Evolutionary conservation across 64 coral and sea anemone species (phyloP).

Genomic region (Exaiptasia diaphana): DNA sequence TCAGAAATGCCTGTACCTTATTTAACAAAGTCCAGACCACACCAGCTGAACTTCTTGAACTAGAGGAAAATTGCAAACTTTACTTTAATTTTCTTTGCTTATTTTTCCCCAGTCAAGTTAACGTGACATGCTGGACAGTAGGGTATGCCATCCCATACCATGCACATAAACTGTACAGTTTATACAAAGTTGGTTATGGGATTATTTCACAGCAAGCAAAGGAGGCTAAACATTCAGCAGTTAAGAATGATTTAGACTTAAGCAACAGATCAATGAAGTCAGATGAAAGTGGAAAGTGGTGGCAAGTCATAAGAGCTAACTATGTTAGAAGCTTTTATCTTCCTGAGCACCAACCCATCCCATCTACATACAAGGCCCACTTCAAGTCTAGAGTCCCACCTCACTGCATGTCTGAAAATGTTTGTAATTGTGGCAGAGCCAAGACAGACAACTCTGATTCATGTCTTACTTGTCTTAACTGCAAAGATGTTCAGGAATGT

Average conservation of each 20-base stretch:
- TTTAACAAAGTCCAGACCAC: too few species aligned
- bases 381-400: constrained; percentile 13
- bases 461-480: constrained; percentile 13
- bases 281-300: neutral
- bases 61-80: constrained; percentile 31
- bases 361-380: constrained; percentile 9
- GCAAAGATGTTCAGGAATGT: neutral
- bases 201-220: neutral
- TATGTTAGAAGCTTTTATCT: constrained; percentile 29
- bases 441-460: neutral
- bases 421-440: neutral
- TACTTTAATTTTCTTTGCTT: neutral
- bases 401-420: neutral
- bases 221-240: neutral
- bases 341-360: constrained; percentile 23
- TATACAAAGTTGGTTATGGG: constrained; percentile 40
- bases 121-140: constrained; percentile 31
- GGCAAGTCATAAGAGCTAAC: constrained; percentile 14
- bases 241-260: neutral
- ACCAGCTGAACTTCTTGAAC: neutral
- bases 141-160: constrained; percentile 48
- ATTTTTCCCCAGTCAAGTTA: constrained; percentile 16
- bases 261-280: neutral
- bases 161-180: constrained; percentile 5
- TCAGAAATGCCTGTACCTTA: constrained; percentile 36